Evolutionary conservation across 1,140 invertebrate genomes (phyloP).

Genomic region (Gonatopus flavifemur): DNA sequence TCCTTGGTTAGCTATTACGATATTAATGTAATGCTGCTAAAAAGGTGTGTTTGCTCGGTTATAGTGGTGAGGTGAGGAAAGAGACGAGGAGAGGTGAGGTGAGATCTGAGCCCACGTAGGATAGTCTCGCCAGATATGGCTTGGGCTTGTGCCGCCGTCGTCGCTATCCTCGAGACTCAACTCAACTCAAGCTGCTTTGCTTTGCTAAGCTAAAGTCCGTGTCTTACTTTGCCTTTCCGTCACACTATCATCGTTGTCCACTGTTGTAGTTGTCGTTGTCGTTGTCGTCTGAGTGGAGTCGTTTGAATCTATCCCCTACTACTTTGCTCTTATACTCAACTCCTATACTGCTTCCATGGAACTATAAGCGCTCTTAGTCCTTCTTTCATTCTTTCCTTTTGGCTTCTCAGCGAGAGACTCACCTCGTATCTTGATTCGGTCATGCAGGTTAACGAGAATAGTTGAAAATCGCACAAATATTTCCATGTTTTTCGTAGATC

Average conservation of each 20-base stretch:
- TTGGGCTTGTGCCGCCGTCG: constrained; percentile 31
- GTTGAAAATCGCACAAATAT: too few relatives aligned
- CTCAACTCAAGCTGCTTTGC: too few relatives aligned
- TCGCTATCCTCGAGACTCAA: too few relatives aligned
- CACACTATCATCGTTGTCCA: constrained; percentile 17
- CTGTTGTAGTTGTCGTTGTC: constrained; percentile 8
- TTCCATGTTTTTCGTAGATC: too few relatives aligned
- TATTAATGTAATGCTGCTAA: constrained; percentile 49
- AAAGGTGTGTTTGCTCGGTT: constrained; percentile 50
- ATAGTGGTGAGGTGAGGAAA: constrained; percentile 6
- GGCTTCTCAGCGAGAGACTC: constrained; percentile 3
- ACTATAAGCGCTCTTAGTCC: too few relatives aligned
- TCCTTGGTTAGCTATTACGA: constrained; percentile 45
- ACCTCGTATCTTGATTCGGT: constrained; percentile 39
- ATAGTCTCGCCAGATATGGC: constrained; percentile 49
- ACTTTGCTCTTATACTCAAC: neutral
- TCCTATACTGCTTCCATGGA: too few relatives aligned
- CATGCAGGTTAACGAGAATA: constrained; percentile 22
- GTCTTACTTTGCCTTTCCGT: too few relatives aligned
- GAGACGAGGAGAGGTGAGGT: constrained; percentile 18
- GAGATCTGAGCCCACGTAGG: constrained; percentile 43
- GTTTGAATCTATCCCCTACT: neutral
- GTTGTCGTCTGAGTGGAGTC: constrained; percentile 16
- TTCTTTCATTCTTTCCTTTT: constrained; percentile 5
- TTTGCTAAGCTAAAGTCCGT: too few relatives aligned